Evolutionary conservation across 2,888 invertebrate genomes (phyloP), one percentile per base, ranked within the genome.

Genomic region (Hyposoter didymator): DNA sequence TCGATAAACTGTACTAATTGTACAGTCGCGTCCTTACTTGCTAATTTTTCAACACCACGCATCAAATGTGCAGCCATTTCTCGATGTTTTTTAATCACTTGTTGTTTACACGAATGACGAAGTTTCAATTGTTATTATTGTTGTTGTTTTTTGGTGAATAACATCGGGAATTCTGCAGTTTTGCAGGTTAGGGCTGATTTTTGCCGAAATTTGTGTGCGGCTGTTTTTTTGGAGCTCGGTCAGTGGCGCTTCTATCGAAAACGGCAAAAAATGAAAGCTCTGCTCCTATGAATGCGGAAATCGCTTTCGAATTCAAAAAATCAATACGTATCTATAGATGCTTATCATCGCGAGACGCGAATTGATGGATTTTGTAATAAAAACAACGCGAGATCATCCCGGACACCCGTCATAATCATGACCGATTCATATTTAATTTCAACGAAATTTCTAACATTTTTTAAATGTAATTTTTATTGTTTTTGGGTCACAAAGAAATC

Each of bases 61-160:
- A 52, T 72, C 10, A 72, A 28, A 14, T 28, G 52, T 49, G 72
- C 72, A 32, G 72, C 72, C 72, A 72, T 72, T n/a, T 72, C 10
- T 72, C 19, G 4, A 12, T 47, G n/a, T 72, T 72, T 12, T 28
- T 28, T 2, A 28, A 28, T 49, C 14, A 19, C 52, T n/a, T 32
- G 52, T 28, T 47, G 47, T 47, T 47, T 1, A 59, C 28, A 28
- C 14, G 22, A 59, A 22, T 14, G 5, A 14, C 28, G 1, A 59
- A 59, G 12, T 59, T 59, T 28, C 1, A 14, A 59, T 28, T 0
- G 22, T 55, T 5, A 59, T 59, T 28, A 22, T 22, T 59, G 28
- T 59, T 59, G 55, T 59, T 28, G 12, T 28, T 28, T 59, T 28
- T 59, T 14, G 59, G 12, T 28, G 14, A 59, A 59, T 4, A 52